Evolutionary conservation across 2,113 vertebrate genomes (phyloP), one percentile per base, ranked within the genome.

Genomic region (Atlantisia rogersi): DNA sequence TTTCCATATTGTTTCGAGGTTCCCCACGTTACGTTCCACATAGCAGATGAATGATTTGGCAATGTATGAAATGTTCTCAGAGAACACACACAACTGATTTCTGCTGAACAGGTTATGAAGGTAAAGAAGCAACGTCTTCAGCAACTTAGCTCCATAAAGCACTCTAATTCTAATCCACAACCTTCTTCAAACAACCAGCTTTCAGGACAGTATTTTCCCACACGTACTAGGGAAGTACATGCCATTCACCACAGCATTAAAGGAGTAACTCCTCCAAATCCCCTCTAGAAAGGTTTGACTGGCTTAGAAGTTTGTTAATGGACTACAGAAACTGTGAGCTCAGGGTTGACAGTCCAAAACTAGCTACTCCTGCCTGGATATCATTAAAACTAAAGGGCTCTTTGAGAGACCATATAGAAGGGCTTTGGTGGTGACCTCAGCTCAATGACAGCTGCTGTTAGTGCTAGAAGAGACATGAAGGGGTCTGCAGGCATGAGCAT

Each of bases 131-230:
- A 75, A 46, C 1, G 35, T 63, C 92, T 91, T 59, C 69, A 84
- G 56, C 60, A 74, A 25, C 1, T 2, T 67, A 84, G 81, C 70
- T 86, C n/a, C 64, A 22, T 21, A 12, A 91, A 84, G 29, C 16
- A 37, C 44, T 50, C 31, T 62, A 80, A 94, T 53, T 76, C 63
- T 56, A 80, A 62, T 25, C 14, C 77, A n/a, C 46, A 75, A 31
- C 50, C 63, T 93, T 77, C 75, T 92, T 85, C 88, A 77, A 79
- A 50, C 46, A 87, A 88, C 59, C 71, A 59, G 63, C 75, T 90
- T 92, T 77, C 55, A 56, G 79, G 13, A 86, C 31, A 22, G 2
- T 50, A 74, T 90, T 95, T 92, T 86, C 76, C 64, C 68, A 88
- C 80, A 56, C 1, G 10, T 44, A 37, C 48, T 39, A 20, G 59